Evolutionary conservation across 2,888 invertebrate species (phyloP), one percentile per base, ranked within the genome.

Genomic region (Polydesmus complanatus): DNA sequence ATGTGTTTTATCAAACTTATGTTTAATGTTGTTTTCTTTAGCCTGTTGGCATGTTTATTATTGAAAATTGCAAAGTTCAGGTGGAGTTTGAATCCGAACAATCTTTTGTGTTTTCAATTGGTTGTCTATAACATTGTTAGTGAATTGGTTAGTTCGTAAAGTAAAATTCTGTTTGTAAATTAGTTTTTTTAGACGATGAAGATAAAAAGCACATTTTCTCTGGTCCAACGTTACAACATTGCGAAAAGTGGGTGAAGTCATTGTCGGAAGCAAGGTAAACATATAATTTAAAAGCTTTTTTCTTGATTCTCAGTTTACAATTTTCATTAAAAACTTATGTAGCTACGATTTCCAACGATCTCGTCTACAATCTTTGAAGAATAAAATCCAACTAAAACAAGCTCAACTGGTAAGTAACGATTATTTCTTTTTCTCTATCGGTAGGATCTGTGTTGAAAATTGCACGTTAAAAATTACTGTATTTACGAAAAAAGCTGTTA

Each of bases 101-200:
- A 68, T 81, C 83, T 62, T 87, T 86, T 73, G 83, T 85, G 47
- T 87, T 88, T 75, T 85, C 85, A 52, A 79, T 88, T 11, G 56
- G 61, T 61, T 11, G 8, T n/a, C 19, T 8, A 51, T 5, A 22
- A 21, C n/a, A n/a, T 47, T 47, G 11, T 47, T n/a, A 47, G 48
- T n/a, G 11, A 47, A 47, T 47, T 47, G 11, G 11, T n/a, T 11
- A 47, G n/a, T 14, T 47, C 48, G 11, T n/a, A n/a, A 47, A 47
- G n/a, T 14, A 14, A 47, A 47, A 47, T n/a, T 14, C n/a, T 14
- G 11, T 47, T n/a, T 47, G n/a, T n/a, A 47, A 19, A 51, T 54
- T 47, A 60, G 60, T 55, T 11, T 60, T 60, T 56, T n/a, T 23
- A 8, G 49, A 49, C 25, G 60, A 60, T 27, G 37, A 27, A 18